Conservation (phyloP, 2,888 invertebrate genomes). For the Blera fallax region DNA sequence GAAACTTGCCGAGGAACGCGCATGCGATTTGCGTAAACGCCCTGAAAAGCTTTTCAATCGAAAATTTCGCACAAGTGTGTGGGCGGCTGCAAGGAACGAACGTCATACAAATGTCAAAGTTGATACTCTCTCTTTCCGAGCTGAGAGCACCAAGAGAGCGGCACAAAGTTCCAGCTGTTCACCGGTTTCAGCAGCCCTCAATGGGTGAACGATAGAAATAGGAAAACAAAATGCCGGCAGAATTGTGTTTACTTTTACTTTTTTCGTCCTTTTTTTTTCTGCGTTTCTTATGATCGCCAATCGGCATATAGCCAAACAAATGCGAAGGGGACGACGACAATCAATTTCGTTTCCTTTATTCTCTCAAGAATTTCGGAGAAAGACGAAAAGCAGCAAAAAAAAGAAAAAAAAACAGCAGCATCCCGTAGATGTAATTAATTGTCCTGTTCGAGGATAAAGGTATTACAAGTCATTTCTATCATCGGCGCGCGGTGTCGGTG, state of each 20-base stretch:
- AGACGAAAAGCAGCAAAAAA: background rate
- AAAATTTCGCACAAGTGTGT: constrained; percentile 30
- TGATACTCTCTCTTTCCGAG: constrained; percentile 6
- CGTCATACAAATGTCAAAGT: constrained; percentile 70
- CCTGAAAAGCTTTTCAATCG: constrained; percentile 67
- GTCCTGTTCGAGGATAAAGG: constrained; percentile 56
- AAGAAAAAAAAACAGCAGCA: constrained; percentile 34
- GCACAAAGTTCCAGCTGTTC: constrained; percentile 51
- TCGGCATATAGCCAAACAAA: constrained; percentile 10
- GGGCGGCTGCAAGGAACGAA: constrained; percentile 45
- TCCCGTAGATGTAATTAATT: constrained; percentile 65
- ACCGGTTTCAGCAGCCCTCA: constrained; percentile 4
- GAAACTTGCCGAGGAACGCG: constrained; percentile 44
- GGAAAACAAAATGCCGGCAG: constrained; percentile 62
- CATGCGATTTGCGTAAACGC: constrained; percentile 71
- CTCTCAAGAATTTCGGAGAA: background rate
- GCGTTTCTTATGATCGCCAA: background rate
- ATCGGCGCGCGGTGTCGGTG: background rate
- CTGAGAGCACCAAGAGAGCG: background rate
- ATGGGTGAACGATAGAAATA: constrained; percentile 13
- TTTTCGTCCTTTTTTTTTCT: constrained; percentile 1
- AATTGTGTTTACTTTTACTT: constrained; percentile 69
- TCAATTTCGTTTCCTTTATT: constrained; percentile 19
- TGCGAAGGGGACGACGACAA: background rate
- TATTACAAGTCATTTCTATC: constrained; percentile 17